Percentiles rank a stretch among this genome's conserved stretches.
Conservation (phyloP, 2,797 vertebrate genomes). For the Crax fasciolata region DNA sequence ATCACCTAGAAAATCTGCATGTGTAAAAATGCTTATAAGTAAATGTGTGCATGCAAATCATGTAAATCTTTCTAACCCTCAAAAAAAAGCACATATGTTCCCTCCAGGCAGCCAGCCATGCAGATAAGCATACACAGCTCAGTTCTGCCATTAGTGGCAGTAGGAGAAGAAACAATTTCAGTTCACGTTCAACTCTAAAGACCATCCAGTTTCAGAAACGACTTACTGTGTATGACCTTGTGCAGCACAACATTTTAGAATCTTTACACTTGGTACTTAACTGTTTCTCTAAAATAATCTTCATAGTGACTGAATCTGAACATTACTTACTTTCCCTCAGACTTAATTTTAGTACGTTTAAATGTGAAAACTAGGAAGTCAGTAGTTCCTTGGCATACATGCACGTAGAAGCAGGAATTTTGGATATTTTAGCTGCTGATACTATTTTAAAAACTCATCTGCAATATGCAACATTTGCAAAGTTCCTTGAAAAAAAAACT, state of each 20-base stretch:
- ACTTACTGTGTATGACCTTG: not conserved
- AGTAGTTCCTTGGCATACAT: not conserved
- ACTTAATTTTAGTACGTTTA: not conserved
- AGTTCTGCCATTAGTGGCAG: not conserved
- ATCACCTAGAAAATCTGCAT: not conserved
- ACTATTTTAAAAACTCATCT: not conserved
- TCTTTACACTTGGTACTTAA: not conserved
- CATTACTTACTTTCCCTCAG: not conserved
- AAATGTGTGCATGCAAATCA: not conserved
- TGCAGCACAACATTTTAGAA: not conserved
- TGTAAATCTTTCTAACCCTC: not conserved
- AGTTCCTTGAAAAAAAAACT: not conserved
- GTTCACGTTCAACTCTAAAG: not conserved
- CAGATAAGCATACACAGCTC: not conserved
- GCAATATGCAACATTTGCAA: not conserved
- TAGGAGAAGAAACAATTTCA: not conserved
- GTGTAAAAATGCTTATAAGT: not conserved
- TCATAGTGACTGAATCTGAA: not conserved
- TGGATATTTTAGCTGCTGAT: not conserved
- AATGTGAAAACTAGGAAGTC: not conserved
- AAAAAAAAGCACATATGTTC: fast-evolving
- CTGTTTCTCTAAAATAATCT: not conserved
- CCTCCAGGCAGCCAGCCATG: not conserved
- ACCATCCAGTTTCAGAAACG: not conserved
- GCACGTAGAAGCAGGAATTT: not conserved